Evolutionary conservation across 2,888 invertebrate species (phyloP).

Genomic region (Rambutsinella grinnellia): DNA sequence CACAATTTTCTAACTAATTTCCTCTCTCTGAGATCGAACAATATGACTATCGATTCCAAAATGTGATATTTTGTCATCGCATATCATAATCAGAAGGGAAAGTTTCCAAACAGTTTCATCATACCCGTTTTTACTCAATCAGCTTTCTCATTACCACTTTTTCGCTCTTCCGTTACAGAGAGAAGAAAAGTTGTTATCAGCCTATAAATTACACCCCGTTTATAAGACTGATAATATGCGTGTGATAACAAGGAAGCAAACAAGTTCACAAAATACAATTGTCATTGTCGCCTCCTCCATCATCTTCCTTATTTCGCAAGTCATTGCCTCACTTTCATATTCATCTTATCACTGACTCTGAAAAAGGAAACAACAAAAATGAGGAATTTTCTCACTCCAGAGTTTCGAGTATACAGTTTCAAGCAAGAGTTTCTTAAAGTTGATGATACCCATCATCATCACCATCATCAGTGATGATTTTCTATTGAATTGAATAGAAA

Average conservation of each 20-base stretch:
- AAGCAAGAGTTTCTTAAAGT: background rate
- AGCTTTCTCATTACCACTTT: background rate
- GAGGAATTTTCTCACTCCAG: background rate
- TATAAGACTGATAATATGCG: background rate
- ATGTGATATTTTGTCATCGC: background rate
- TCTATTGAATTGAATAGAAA: background rate
- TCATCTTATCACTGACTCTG: no score
- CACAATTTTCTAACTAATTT: background rate
- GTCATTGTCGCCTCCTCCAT: background rate
- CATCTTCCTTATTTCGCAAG: background rate
- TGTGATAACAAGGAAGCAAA: no score
- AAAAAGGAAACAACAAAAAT: background rate
- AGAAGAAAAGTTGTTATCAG: no score
- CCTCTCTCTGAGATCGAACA: background rate
- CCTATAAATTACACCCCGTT: no score
- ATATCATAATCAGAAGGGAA: background rate
- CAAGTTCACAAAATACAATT: background rate
- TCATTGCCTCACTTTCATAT: background rate
- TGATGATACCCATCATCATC: slow-evolving; percentile 6
- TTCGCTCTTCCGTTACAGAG: background rate
- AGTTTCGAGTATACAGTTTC: background rate
- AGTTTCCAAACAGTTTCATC: background rate
- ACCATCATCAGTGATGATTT: background rate
- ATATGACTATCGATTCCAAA: background rate
- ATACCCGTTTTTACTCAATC: background rate